A percentile compares a stretch with the other conserved stretches of the same genome.
Conservation (phyloP, 2,888 invertebrate genomes). For the Lochmaea capreae region DNA sequence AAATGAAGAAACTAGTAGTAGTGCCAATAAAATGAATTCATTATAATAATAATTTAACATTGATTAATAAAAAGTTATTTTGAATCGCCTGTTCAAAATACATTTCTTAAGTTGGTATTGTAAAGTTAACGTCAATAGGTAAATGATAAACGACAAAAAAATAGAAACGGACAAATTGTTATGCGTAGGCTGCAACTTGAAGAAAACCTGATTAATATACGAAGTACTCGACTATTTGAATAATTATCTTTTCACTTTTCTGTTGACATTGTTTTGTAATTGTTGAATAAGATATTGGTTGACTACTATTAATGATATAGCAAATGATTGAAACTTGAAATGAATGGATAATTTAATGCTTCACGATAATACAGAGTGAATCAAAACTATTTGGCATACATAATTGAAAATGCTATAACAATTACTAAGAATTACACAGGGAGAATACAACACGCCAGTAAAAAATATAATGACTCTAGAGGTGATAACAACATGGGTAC, state of each 20-base stretch:
- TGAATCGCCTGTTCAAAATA: neutral
- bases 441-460: too few relatives aligned
- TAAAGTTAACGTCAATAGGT: neutral
- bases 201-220: constrained; percentile 6
- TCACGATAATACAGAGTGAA: neutral
- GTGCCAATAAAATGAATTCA: too few relatives aligned
- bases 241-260: constrained; percentile 7
- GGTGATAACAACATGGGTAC: too few relatives aligned
- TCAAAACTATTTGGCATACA: too few relatives aligned
- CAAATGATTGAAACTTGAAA: neutral
- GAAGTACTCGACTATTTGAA: constrained; percentile 2
- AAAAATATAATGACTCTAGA: too few relatives aligned
- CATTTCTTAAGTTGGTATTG: neutral
- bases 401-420: too few relatives aligned
- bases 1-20: too few relatives aligned
- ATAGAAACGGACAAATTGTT: constrained; percentile 2
- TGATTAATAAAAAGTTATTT: too few relatives aligned
- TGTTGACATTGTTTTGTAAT: neutral
- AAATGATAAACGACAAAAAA: constrained; percentile 11
- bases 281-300: neutral
- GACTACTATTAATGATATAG: neutral
- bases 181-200: constrained; percentile 2
- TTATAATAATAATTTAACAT: too few relatives aligned
- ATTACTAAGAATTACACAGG: too few relatives aligned
- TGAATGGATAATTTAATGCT: neutral